Base-by-base conservation (phyloP, 2,888 invertebrate genomes). In the Orthosia cruda region DNA sequence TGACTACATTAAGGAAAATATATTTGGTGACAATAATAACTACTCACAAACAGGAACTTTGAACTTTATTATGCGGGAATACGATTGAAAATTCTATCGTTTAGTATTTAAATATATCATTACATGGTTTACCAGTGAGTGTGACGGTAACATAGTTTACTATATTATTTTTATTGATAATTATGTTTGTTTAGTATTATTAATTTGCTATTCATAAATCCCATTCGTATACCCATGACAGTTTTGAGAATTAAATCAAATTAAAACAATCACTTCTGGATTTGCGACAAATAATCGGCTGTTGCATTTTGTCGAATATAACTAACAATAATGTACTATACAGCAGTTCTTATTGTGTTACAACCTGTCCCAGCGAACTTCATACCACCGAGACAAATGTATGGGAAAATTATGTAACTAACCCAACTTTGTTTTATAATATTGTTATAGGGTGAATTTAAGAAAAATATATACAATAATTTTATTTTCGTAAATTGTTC, bases 1-100 rank as follows among this genome's bases (percentile, higher is more conserved):
- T 85, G 79, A 83, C 68, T 63, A 20, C 20, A 45, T 66, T 74
- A 65, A 74, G 83, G 86, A 83, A 83, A 74, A 86, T 64, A n/a
- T 62, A 58, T 62, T 71, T 52, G 12, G 23, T 62, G 50, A 71
- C 64, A 64, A 65, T 59, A 62, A 81, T 81, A 72, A 61, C 55
- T 32, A 0, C 0, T 13, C 45, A 13, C 4, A 32, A 58, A 59
- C 3, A 15, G 3, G 32, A 57, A 63, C 12, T 66, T 62, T 62
- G 26, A 52, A 65, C 70, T 52, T 50, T 71, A 45, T 20, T 20
- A 3, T 5, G 0, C 32, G 3, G 61, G 1, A 0, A 58, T 73
- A 77, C 3, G 26, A 26, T 77, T 32, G 32, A 54, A 54, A 65
- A 54, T 71, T 18, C 49, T 64, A 0, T 20, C 11, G 45, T 52